Evolutionary conservation across 2,888 invertebrate genomes (phyloP).

Genomic region (Idaea aversata): DNA sequence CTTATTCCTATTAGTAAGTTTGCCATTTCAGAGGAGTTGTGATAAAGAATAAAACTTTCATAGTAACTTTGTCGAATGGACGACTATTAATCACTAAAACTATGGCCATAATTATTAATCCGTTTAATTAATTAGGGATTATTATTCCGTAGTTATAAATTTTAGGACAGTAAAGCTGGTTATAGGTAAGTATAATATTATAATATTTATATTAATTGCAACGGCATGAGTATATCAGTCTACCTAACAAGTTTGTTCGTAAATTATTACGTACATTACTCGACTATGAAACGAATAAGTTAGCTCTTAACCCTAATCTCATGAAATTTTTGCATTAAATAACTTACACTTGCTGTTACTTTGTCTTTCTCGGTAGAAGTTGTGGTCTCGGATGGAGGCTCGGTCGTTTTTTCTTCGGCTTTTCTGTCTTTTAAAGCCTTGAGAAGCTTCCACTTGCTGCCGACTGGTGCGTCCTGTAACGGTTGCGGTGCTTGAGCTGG

Average conservation of each 20-base stretch:
- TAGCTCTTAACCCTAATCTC: constrained; percentile 84
- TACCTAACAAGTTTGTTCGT: constrained; percentile 47
- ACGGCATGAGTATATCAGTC: constrained; percentile 54
- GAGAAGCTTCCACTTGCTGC: constrained; percentile 94
- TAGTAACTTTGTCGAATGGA: constrained; percentile 24
- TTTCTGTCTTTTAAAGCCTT: constrained; percentile 94
- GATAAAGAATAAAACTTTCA: neutral
- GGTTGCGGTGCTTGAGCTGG: constrained; percentile 53
- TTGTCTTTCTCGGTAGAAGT: constrained; percentile 82
- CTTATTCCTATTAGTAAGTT: neutral
- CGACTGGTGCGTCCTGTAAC: constrained; percentile 80
- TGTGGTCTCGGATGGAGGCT: constrained; percentile 82
- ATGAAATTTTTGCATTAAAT: constrained; percentile 82
- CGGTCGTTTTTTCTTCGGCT: constrained; percentile 91
- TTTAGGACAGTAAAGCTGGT: constrained; percentile 49
- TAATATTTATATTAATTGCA: constrained; percentile 34
- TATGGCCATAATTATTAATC: constrained; percentile 40
- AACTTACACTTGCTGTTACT: constrained; percentile 86
- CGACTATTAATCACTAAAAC: constrained; percentile 37
- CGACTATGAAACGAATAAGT: constrained; percentile 20
- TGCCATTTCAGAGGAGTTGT: neutral
- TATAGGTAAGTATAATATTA: constrained; percentile 19
- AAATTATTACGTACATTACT: constrained; percentile 15
- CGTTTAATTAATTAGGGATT: constrained; percentile 24
- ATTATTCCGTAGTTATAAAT: constrained; percentile 23